Conservation (phyloP, 2,113 vertebrate species). For the Tupaia tana region DNA sequence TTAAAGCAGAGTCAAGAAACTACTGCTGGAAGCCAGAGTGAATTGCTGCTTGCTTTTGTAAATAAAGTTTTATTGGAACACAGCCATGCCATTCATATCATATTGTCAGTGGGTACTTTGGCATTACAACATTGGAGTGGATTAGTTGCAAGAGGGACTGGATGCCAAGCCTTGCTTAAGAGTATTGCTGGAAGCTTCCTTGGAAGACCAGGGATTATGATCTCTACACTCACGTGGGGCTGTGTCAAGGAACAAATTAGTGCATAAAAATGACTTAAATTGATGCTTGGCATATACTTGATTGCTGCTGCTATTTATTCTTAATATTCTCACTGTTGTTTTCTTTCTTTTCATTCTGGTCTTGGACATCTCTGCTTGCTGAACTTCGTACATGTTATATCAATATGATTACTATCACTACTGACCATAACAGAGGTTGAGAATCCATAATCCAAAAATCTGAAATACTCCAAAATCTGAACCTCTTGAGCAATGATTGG, state of each 20-base stretch:
- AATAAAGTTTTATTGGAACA: conserved; percentile 22
- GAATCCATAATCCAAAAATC: no score
- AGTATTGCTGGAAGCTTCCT: neutral
- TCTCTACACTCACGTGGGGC: neutral
- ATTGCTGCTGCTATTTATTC: neutral
- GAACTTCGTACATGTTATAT: neutral
- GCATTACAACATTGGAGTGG: neutral
- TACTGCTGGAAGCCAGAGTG: neutral
- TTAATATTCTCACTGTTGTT: neutral
- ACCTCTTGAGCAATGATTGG: no score
- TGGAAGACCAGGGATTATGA: neutral
- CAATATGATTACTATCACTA: neutral
- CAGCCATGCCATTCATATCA: neutral
- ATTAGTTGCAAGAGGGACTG: neutral
- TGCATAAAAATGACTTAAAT: neutral
- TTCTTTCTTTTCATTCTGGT: neutral
- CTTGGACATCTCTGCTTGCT: neutral
- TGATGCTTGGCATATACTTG: neutral
- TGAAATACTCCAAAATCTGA: no score
- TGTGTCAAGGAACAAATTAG: neutral
- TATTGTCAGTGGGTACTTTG: neutral
- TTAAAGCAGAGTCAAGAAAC: neutral
- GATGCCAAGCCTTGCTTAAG: neutral
- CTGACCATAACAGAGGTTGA: neutral
- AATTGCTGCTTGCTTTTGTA: neutral